Conservation (phyloP, 2,888 invertebrate genomes). For the Dryadula phaetusa region DNA sequence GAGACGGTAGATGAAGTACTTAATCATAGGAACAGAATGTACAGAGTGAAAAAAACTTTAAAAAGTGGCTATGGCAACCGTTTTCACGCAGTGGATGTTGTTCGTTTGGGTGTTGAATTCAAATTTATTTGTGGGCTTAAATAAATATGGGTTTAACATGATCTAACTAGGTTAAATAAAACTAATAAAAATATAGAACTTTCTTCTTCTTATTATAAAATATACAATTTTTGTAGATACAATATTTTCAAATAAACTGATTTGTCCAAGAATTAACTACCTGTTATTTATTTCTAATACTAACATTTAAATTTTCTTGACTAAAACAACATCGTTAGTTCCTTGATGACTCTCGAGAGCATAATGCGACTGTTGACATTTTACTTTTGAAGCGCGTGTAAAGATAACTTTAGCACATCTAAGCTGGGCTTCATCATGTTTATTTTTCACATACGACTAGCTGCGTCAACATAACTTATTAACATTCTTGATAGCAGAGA, state of each 20-base stretch:
- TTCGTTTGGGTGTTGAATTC: neutral
- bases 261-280: conserved; percentile 12
- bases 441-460: conserved; percentile 73
- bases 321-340: conserved; percentile 57
- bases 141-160: neutral
- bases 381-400: conserved; percentile 68
- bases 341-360: conserved; percentile 65
- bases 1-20: conserved; percentile 18
- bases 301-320: conserved; percentile 32
- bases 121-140: neutral
- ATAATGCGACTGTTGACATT: conserved; percentile 76
- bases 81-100: neutral
- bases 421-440: conserved; percentile 65
- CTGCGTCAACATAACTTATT: conserved; percentile 67
- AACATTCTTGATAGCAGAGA: conserved; percentile 61
- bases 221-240: neutral
- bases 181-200: neutral
- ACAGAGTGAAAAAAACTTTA: conserved; percentile 3
- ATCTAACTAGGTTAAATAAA: neutral
- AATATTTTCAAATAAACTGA: neutral
- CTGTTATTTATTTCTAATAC: conserved; percentile 24
- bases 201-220: neutral
- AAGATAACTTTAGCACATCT: conserved; percentile 80
- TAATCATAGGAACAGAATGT: neutral
- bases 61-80: neutral